These are phyloP conservation scores for Antheraea yamamai DNA, from an alignment of 2,888 invertebrate genomes.

Conservation along the genomic window DNA sequence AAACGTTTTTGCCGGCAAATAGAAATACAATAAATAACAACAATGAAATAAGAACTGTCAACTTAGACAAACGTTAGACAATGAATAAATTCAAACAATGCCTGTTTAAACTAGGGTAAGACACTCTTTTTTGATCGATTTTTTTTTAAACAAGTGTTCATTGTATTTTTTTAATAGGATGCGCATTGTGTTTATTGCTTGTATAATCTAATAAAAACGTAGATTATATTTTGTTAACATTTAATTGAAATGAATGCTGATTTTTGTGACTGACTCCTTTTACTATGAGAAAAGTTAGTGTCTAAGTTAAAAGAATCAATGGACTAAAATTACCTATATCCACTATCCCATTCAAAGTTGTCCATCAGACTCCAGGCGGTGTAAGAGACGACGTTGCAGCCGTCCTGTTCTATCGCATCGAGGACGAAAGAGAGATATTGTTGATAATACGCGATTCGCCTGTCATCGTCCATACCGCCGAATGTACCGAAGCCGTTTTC, in stretches of 20 bases:
- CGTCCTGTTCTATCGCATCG: conserved; percentile 56
- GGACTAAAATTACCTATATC: conserved; percentile 35
- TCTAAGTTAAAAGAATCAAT: background rate
- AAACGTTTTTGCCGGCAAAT: no score
- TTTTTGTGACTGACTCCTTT: background rate
- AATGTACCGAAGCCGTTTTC: conserved; percentile 83
- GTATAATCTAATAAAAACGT: no score
- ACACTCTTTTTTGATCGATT: no score
- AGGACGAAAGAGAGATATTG: conserved; percentile 53
- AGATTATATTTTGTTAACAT: no score
- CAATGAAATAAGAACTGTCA: no score
- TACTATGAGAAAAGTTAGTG: background rate
- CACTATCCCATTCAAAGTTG: conserved; percentile 66
- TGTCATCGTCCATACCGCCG: conserved; percentile 55
- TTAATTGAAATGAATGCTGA: background rate
- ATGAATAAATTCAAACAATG: no score
- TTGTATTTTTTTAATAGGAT: no score
- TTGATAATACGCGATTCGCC: conserved; percentile 63
- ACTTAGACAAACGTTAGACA: no score
- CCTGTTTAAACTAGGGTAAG: no score
- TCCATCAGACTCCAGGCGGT: conserved; percentile 72
- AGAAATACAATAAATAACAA: no score
- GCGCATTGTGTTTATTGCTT: no score
- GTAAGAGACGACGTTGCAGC: conserved; percentile 54
- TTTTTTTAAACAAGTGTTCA: no score